Evolutionary conservation across 2,797 vertebrate genomes (phyloP), one percentile per base, ranked within the genome.

Genomic region (Hypotaenidia okinawae): DNA sequence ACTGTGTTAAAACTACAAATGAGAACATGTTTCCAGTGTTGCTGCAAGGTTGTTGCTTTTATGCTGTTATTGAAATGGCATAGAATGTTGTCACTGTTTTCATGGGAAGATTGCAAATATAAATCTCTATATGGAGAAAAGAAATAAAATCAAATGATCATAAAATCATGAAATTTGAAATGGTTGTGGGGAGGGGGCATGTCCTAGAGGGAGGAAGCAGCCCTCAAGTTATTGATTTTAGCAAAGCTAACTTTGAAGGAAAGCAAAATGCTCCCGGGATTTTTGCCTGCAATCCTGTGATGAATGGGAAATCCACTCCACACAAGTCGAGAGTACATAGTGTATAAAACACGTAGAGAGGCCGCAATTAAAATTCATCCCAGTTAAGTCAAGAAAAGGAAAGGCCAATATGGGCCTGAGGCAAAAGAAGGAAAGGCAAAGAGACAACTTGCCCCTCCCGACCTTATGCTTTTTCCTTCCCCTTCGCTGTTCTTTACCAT

Each of bases 281-380:
- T 97, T 97, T 96, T 95, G 86, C 77, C 90, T 96, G 96, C 88
- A 89, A 96, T 95, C 96, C 77, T 97, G 94, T 97, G 96, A 97
- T 97, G 96, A 97, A 97, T 97, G 96, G 96, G 96, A 97, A 97
- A 97, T 97, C 97, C 95, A 96, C 94, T 97, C 96, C 94, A 94
- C 96, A 97, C 92, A 94, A 97, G 95, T 93, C 67, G 94, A 90
- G 93, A 97, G 89, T 94, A 96, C 82, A 91, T 81, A 94, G 93
- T 78, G 62, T 96, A 96, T 95, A 61, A 96, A 97, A 97, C 93
- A 77, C 54, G 4, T 84, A 79, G 90, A 94, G 88, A 96, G 76
- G 49, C 87, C 80, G 92, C 95, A 97, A 97, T 97, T 97, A 97
- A 97, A 97, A 97, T 97, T 97, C 97, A 97, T 97, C 96, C 94